Evolutionary conservation across 2,797 vertebrate genomes (phyloP).

Genomic region (Myotis findleyi): DNA sequence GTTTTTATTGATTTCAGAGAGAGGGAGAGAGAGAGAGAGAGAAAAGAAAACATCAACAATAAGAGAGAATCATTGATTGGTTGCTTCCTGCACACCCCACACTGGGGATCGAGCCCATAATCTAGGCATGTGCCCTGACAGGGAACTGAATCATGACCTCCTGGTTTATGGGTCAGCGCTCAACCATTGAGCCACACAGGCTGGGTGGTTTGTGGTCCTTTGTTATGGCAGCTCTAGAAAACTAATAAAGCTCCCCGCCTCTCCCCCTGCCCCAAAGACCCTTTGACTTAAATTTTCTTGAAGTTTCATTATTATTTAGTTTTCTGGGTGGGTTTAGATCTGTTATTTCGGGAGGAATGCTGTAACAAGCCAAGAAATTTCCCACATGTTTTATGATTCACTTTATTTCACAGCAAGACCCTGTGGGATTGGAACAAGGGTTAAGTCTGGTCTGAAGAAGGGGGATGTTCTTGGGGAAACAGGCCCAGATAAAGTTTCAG

Average conservation of each 20-base stretch:
- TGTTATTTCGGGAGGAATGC: background rate
- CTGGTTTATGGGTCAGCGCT: too few species aligned
- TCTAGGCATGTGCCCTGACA: too few species aligned
- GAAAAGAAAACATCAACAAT: too few species aligned
- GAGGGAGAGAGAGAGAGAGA: too few species aligned
- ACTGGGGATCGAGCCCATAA: too few species aligned
- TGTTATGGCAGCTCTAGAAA: background rate
- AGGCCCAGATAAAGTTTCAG: background rate
- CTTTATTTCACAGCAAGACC: background rate
- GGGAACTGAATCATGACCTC: too few species aligned
- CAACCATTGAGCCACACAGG: too few species aligned
- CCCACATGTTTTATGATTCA: background rate
- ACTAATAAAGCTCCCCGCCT: background rate
- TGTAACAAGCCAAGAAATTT: background rate
- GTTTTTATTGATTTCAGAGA: too few species aligned
- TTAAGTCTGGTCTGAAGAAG: background rate
- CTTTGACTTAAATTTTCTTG: background rate
- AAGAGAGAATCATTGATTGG: too few species aligned
- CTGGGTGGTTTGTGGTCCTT: background rate
- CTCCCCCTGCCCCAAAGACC: background rate
- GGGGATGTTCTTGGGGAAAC: background rate
- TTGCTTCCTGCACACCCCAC: too few species aligned
- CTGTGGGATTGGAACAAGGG: background rate
- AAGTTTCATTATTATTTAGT: background rate
- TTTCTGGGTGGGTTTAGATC: background rate